Conservation (phyloP, 2,113 vertebrate genomes). For the Anarhynchus alexandrinus region DNA sequence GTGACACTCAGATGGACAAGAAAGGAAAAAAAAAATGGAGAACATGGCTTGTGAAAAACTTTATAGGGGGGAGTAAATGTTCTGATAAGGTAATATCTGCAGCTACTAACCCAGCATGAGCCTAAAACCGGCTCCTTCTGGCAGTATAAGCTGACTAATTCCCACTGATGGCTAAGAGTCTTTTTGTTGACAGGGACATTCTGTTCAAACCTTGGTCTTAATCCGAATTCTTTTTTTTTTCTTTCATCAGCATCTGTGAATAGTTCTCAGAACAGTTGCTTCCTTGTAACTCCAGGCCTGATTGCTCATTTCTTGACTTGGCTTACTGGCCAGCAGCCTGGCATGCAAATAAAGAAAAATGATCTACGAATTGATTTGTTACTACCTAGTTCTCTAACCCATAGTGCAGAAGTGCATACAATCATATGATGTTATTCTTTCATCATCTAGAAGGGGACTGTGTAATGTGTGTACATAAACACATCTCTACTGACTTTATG, state of each 20-base stretch:
- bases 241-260: not conserved
- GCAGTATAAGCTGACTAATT: not conserved
- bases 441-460: not conserved
- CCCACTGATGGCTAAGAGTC: not conserved
- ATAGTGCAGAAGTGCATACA: not conserved
- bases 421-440: not conserved
- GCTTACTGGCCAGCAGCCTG: not conserved
- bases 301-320: not conserved
- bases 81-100: not conserved
- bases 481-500: not conserved
- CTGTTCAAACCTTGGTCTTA: conserved; percentile 28
- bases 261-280: not conserved
- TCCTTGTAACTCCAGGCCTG: not conserved
- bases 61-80: not conserved
- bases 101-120: not conserved
- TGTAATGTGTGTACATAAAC: not conserved
- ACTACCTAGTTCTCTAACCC: not conserved
- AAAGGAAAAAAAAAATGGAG: not conserved
- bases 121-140: not conserved
- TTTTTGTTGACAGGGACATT: not conserved
- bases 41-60: not conserved
- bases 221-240: not conserved
- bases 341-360: not conserved
- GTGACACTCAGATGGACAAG: not conserved
- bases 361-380: not conserved